A percentile compares a stretch with the other conserved stretches of the same genome.
Evolutionary conservation across 1,140 invertebrate genomes (phyloP).

Genomic region (Sitobion miscanthi): DNA sequence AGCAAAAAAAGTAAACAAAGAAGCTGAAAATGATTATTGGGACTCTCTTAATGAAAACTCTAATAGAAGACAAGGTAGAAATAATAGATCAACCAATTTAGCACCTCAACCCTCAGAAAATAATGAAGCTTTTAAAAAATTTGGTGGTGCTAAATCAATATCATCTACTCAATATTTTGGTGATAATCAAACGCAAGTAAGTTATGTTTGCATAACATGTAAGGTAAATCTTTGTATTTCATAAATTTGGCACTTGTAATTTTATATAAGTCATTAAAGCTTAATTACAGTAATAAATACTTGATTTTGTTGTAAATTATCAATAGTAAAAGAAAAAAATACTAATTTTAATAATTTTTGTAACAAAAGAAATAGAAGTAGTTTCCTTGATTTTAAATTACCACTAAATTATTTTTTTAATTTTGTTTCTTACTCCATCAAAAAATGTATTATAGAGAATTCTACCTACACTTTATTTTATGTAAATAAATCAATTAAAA

Average conservation of each 20-base stretch:
- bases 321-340: no score
- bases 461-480: neutral
- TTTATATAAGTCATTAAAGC: neutral
- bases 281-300: neutral
- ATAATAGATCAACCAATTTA: slow-evolving; percentile 22
- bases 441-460: neutral
- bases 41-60: slow-evolving; percentile 13
- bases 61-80: slow-evolving; percentile 33
- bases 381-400: neutral
- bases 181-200: slow-evolving; percentile 63
- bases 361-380: neutral
- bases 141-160: slow-evolving; percentile 95
- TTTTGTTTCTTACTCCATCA: neutral
- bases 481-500: neutral
- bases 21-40: slow-evolving; percentile 35
- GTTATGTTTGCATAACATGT: slow-evolving; percentile 60
- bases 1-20: slow-evolving; percentile 44
- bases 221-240: neutral
- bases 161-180: slow-evolving; percentile 96
- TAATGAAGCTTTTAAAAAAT: slow-evolving; percentile 87
- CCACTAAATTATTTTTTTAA: neutral
- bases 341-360: neutral
- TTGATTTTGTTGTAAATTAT: neutral
- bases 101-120: slow-evolving; percentile 27
- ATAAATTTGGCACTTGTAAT: neutral